These are phyloP conservation scores for Acrocephalus kingi DNA, from an alignment of 2,113 vertebrate species.

Conservation along the genomic window DNA sequence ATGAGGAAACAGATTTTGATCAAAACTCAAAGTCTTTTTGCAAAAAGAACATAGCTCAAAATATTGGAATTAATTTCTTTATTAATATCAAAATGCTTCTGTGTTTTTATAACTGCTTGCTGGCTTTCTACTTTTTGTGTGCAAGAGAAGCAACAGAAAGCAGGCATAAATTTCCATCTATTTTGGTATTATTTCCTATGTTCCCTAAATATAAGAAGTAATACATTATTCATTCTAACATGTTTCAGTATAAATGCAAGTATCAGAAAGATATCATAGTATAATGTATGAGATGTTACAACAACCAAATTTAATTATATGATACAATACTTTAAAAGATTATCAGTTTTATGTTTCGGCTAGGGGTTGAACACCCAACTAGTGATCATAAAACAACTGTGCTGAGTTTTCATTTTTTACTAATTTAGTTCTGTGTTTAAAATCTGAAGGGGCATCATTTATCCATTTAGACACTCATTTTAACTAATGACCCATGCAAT, in stretches of 20 bases:
- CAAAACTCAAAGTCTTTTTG: not conserved
- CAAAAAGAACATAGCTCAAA: not conserved
- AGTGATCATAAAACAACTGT: not conserved
- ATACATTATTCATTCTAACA: not conserved
- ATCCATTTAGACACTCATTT: slow-evolving; percentile 39
- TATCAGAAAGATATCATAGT: not conserved
- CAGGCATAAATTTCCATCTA: not conserved
- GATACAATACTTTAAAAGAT: not conserved
- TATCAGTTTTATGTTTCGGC: not conserved
- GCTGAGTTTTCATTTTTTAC: not conserved
- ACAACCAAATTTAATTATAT: not conserved
- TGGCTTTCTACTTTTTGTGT: not conserved
- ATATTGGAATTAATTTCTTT: not conserved
- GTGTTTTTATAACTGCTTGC: not conserved
- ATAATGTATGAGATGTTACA: not conserved
- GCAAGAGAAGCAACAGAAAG: not conserved
- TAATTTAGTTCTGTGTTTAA: slow-evolving; percentile 2
- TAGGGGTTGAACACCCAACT: not conserved
- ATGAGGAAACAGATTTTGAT: not conserved
- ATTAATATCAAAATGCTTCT: not conserved
- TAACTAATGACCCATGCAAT: slow-evolving; percentile 35
- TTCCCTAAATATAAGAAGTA: not conserved
- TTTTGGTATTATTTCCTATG: not conserved
- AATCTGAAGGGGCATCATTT: not conserved
- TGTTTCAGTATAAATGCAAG: not conserved